A percentile compares a stretch with the other conserved stretches of the same genome.
Evolutionary conservation across 2,113 vertebrate species (phyloP).

Genomic region (Ursus arctos): DNA sequence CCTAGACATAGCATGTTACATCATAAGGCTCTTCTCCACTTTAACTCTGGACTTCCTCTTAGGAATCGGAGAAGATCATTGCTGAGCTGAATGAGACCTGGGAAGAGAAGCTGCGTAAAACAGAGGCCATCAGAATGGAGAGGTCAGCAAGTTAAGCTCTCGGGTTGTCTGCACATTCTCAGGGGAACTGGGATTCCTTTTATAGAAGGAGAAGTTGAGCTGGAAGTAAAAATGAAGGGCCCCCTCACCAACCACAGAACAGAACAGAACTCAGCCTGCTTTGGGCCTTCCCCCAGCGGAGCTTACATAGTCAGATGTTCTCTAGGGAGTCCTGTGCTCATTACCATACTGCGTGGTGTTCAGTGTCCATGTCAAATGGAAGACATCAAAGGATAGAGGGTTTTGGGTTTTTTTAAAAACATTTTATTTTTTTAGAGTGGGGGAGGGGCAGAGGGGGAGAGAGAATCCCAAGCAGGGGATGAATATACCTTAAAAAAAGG

Average conservation of each 20-base stretch:
- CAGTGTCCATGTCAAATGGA: not conserved
- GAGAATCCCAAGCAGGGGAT: not conserved
- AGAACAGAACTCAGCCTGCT: not conserved
- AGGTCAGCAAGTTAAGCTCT: slow-evolving; percentile 89
- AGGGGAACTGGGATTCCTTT: not conserved
- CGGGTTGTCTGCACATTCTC: not conserved
- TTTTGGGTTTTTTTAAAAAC: not conserved
- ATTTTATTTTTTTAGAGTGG: not conserved
- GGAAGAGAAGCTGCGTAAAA: slow-evolving; percentile 98
- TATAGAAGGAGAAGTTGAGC: slow-evolving; percentile 41
- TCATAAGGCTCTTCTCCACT: not conserved
- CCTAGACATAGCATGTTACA: not conserved
- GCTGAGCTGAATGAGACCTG: slow-evolving; percentile 96
- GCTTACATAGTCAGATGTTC: not conserved
- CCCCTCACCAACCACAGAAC: not conserved
- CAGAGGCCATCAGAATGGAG: slow-evolving; percentile 99
- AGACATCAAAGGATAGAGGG: not conserved
- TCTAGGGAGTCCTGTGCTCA: not conserved
- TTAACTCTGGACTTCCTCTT: slow-evolving; percentile 56
- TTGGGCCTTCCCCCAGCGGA: not conserved
- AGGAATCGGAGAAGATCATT: slow-evolving; percentile 99
- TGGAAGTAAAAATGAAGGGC: slow-evolving; percentile 16
- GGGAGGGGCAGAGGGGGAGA: not conserved
- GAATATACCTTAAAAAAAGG: not conserved
- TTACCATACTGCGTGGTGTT: not conserved